These are phyloP conservation scores for Porphyrio hochstetteri DNA, from an alignment of 2,113 vertebrate genomes.

Conservation along the genomic window DNA sequence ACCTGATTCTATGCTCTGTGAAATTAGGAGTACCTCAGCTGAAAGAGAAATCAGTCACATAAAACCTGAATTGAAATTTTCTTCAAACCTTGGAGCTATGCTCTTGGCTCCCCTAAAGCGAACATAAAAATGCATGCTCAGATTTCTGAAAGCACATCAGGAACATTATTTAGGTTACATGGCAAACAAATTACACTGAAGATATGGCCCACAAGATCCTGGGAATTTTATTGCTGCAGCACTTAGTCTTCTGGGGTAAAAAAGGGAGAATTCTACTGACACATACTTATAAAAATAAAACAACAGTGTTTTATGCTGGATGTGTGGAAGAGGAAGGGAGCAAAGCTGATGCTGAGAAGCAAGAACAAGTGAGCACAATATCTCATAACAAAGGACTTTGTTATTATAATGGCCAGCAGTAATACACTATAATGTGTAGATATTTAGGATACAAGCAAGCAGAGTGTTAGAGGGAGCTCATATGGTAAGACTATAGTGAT, in stretches of 20 bases:
- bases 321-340: background rate
- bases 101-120: background rate
- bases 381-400: background rate
- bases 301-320: background rate
- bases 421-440: background rate
- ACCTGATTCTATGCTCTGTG: background rate
- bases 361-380: background rate
- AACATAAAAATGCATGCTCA: background rate
- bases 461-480: background rate
- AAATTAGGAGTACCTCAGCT: background rate
- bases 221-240: background rate
- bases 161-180: background rate
- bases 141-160: background rate
- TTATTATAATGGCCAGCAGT: background rate
- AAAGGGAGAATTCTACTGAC: background rate
- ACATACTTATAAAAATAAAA: background rate
- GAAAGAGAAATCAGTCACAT: background rate
- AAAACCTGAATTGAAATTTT: slow-evolving; percentile 10
- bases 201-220: background rate
- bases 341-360: background rate
- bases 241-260: background rate
- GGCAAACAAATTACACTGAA: background rate
- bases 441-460: background rate
- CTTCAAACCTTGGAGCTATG: background rate
- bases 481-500: background rate